phyloP scores from a whole-genome alignment of 2,797 vertebrate genomes.

The Chaetodon trifasciatus region DNA sequence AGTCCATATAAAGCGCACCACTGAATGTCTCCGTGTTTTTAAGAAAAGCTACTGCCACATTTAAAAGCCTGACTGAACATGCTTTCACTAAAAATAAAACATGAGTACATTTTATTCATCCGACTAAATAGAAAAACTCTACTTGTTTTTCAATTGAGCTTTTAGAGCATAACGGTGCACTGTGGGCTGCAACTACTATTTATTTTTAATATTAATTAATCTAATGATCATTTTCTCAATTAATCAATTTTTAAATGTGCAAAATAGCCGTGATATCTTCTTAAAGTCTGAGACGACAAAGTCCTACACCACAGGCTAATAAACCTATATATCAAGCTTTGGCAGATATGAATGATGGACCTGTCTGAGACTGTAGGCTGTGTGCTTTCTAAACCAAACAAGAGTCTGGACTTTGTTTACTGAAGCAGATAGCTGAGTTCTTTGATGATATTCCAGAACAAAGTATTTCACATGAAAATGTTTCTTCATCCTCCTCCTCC shows the following conservation, averaged over 20 bases:
- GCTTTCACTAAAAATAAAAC: background rate
- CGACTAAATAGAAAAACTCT: background rate
- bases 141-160: background rate
- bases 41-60: background rate
- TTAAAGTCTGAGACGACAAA: too few species aligned
- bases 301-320: background rate
- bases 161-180: background rate
- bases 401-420: constrained; percentile 33
- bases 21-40: background rate
- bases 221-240: too few species aligned
- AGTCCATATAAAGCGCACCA: background rate
- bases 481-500: background rate
- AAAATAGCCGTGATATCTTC: too few species aligned
- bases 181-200: too few species aligned
- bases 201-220: too few species aligned
- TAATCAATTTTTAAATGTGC: too few species aligned
- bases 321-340: background rate
- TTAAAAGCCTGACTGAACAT: background rate
- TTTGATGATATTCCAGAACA: constrained; percentile 45
- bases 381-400: constrained; percentile 30
- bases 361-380: background rate
- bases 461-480: constrained; percentile 25
- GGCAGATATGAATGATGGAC: background rate
- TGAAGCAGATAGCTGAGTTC: constrained; percentile 28
- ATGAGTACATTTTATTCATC: background rate